Conservation (phyloP, 2,797 vertebrate species). For the Falco biarmicus region DNA sequence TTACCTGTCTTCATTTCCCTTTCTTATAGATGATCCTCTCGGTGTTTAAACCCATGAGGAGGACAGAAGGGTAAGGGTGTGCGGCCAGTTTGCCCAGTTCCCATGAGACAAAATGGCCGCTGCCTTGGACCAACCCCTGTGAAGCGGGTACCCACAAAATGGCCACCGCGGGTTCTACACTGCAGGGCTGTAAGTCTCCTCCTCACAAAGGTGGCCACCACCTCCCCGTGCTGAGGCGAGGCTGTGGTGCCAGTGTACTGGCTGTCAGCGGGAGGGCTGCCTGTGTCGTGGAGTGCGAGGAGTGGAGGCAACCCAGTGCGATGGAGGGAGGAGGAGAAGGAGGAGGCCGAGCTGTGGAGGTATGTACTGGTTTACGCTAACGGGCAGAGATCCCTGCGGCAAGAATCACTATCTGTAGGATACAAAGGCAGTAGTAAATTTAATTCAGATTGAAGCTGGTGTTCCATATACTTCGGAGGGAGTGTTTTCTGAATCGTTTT, state of each 20-base stretch:
- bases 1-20: not conserved
- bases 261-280: not conserved
- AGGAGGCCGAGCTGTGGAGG: not conserved
- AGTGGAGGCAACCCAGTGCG: accelerated
- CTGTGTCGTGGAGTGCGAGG: not conserved
- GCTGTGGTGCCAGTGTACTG: accelerated
- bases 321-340: not conserved
- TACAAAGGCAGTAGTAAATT: not conserved
- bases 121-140: not conserved
- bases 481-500: not conserved
- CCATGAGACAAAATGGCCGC: not conserved
- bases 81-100: not conserved
- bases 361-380: accelerated
- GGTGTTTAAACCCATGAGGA: not conserved
- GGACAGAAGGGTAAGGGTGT: not conserved
- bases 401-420: not conserved
- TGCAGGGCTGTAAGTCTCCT: accelerated
- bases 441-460: not conserved
- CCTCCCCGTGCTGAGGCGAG: not conserved
- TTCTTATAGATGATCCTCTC: not conserved
- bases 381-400: accelerated
- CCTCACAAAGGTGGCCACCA: accelerated
- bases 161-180: accelerated
- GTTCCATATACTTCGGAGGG: not conserved
- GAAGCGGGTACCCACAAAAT: not conserved